Conservation (phyloP, 2,113 vertebrate species). For the Triplophysa rosa region DNA sequence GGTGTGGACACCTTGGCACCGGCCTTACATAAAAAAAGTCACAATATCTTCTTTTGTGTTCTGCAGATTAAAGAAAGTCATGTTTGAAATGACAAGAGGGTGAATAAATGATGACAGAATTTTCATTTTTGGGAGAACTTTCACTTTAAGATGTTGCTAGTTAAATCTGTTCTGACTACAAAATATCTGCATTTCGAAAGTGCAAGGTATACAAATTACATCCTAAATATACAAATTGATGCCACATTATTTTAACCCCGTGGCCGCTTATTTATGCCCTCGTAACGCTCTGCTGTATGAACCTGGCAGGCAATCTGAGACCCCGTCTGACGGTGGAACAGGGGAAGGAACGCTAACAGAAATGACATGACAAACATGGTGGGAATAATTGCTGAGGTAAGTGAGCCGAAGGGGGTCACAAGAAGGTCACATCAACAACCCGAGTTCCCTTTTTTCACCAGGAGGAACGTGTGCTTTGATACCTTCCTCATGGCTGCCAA, state of each 20-base stretch:
- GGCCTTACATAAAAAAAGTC: no score
- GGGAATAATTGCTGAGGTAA: constrained; percentile 6
- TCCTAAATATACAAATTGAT: no score
- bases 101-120: no score
- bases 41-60: no score
- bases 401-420: constrained; percentile 15
- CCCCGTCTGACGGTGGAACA: constrained; percentile 16
- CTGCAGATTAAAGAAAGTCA: no score
- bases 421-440: background rate
- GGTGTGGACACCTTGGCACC: no score
- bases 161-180: no score
- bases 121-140: no score
- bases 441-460: background rate
- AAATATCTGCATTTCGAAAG: background rate
- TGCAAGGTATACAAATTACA: no score
- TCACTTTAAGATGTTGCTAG: no score
- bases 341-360: constrained; percentile 18
- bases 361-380: constrained; percentile 26
- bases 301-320: background rate
- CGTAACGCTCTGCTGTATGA: background rate
- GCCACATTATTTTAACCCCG: background rate
- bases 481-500: background rate
- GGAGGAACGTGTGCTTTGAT: constrained; percentile 7
- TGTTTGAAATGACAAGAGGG: no score
- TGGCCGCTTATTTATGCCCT: no score